Evolutionary conservation across 2,113 vertebrate species (phyloP).

Genomic region (Lagenorhynchus albirostris): DNA sequence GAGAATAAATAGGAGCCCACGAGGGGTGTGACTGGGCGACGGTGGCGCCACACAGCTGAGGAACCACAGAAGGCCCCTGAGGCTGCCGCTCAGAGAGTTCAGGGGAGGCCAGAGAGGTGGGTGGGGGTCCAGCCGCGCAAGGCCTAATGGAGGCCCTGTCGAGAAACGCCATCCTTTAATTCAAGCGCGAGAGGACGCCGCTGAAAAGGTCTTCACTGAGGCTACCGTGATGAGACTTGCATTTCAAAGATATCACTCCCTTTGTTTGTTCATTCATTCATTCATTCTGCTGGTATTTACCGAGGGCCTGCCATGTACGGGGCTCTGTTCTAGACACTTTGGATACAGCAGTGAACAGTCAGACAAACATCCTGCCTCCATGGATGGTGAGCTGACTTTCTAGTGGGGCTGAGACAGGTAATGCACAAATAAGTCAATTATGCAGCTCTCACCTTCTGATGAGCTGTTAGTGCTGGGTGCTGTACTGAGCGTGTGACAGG

Average conservation of each 20-base stretch:
- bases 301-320: neutral
- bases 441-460: neutral
- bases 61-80: neutral
- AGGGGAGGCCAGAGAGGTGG: neutral
- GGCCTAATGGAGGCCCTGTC: neutral
- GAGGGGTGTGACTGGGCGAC: neutral
- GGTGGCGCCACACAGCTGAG: neutral
- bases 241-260: neutral
- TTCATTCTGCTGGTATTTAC: neutral
- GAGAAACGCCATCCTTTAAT: neutral
- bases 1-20: neutral
- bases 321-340: neutral
- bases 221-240: neutral
- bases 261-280: no score
- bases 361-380: neutral
- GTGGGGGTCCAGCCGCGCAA: neutral
- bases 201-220: neutral
- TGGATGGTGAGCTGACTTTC: neutral
- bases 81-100: neutral
- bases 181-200: neutral
- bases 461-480: neutral
- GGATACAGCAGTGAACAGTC: neutral
- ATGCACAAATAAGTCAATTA: neutral
- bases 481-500: neutral
- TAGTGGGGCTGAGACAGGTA: neutral